Percentiles rank a stretch among this genome's conserved stretches.
phyloP scores from a whole-genome alignment of 2,797 vertebrate genomes.

The Lepilemur septentrionalis region DNA sequence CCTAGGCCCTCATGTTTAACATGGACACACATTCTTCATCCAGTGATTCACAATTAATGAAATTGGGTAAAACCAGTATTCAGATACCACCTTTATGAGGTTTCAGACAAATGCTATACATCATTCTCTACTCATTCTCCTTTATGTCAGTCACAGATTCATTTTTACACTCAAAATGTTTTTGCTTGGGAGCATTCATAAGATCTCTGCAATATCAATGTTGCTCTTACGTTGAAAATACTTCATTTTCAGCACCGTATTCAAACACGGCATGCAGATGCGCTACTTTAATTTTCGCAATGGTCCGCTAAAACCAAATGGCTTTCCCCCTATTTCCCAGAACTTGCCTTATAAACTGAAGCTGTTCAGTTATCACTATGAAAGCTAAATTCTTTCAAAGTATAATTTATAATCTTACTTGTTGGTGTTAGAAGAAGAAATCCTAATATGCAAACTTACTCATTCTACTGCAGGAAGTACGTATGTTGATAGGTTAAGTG shows the following conservation, averaged over 20 bases:
- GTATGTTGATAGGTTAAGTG: background rate
- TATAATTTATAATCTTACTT: background rate
- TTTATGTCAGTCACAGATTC: background rate
- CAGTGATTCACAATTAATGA: background rate
- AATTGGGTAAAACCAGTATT: background rate
- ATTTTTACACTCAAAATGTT: background rate
- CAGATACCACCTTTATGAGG: background rate
- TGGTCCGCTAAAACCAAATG: conserved; percentile 71
- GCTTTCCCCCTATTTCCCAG: conserved; percentile 59
- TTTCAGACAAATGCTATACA: background rate
- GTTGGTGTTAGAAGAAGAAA: background rate
- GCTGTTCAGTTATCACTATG: background rate
- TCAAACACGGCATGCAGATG: conserved; percentile 49
- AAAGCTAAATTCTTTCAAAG: background rate
- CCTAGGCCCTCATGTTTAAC: background rate
- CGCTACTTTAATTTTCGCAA: conserved; percentile 74
- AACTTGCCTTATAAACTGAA: conserved; percentile 50
- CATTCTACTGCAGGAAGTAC: background rate
- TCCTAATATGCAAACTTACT: background rate
- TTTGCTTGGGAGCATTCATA: background rate
- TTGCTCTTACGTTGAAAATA: conserved; percentile 62
- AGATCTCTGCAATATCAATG: conserved; percentile 10
- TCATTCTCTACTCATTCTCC: background rate
- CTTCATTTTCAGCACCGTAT: conserved; percentile 66
- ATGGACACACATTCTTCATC: background rate